These are phyloP conservation scores for Siphlonurus alternatus DNA, from an alignment of 2,888 invertebrate species.

Conservation along the genomic window DNA sequence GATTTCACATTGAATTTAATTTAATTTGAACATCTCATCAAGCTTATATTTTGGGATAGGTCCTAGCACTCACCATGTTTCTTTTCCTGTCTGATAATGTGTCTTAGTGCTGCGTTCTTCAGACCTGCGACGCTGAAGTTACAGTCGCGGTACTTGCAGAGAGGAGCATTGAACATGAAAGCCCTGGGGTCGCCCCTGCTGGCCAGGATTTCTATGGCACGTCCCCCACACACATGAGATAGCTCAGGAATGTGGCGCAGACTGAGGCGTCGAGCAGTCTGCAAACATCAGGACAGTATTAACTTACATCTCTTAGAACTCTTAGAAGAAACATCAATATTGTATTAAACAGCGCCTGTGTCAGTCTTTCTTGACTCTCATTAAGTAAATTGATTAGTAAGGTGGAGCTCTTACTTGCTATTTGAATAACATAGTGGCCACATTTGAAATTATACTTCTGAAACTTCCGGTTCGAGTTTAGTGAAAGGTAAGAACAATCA, in stretches of 20 bases:
- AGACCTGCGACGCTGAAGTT: conserved; percentile 84
- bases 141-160: conserved; percentile 53
- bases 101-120: conserved; percentile 39
- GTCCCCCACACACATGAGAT: conserved; percentile 60
- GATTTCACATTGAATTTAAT: too few species aligned
- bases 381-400: too few species aligned
- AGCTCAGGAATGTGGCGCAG: conserved; percentile 59
- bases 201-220: conserved; percentile 71
- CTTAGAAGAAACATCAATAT: conserved; percentile 8
- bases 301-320: not conserved
- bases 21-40: too few species aligned
- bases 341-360: conserved; percentile 4
- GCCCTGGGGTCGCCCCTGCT: conserved; percentile 38
- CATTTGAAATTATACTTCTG: too few species aligned
- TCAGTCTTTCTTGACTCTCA: too few species aligned
- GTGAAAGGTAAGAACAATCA: too few species aligned
- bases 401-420: too few species aligned
- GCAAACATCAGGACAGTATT: conserved; percentile 17
- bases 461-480: too few species aligned
- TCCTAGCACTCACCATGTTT: conserved; percentile 30
- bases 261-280: conserved; percentile 68
- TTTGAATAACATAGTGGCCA: too few species aligned
- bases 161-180: conserved; percentile 48
- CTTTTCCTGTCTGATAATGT: conserved; percentile 40
- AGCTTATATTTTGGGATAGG: too few species aligned